phyloP scores from a whole-genome alignment of 1,140 invertebrate genomes.

The Pinna nobilis region DNA sequence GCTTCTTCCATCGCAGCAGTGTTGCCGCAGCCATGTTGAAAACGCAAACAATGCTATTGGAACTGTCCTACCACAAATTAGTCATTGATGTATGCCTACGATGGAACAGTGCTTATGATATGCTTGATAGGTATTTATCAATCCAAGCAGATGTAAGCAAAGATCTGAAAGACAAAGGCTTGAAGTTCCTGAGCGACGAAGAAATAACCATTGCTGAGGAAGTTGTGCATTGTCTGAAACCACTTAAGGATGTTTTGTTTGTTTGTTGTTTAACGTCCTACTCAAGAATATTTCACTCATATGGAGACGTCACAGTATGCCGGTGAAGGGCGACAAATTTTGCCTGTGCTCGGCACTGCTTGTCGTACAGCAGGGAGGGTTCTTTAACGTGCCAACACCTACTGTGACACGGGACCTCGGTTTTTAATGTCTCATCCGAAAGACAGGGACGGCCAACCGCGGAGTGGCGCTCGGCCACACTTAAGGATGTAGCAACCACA shows the following conservation, averaged over 20 bases:
- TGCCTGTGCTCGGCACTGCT: no score
- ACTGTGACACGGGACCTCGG: no score
- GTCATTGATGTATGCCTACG: constrained; percentile 47
- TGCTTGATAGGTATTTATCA: not conserved
- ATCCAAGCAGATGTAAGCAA: constrained; percentile 4
- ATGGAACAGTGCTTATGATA: constrained; percentile 11
- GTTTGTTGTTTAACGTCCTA: no score
- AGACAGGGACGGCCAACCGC: no score
- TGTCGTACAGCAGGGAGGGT: no score
- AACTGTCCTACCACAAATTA: constrained; percentile 41
- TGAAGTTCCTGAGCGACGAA: constrained; percentile 2
- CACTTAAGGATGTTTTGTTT: not conserved
- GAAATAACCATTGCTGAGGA: constrained; percentile 1
- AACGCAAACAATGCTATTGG: constrained; percentile 25
- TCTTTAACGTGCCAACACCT: no score
- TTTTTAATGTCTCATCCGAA: no score
- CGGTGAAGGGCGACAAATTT: no score
- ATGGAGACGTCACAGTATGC: no score
- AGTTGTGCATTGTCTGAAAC: constrained; percentile 7
- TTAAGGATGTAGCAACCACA: constrained; percentile 12
- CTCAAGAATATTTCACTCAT: no score
- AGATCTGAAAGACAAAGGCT: not conserved
- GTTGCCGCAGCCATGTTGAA: constrained; percentile 24
- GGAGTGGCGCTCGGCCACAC: no score
- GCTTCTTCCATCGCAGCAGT: constrained; percentile 36